Conservation (phyloP, 2,113 vertebrate genomes). For the Cranoglanis bouderius region DNA sequence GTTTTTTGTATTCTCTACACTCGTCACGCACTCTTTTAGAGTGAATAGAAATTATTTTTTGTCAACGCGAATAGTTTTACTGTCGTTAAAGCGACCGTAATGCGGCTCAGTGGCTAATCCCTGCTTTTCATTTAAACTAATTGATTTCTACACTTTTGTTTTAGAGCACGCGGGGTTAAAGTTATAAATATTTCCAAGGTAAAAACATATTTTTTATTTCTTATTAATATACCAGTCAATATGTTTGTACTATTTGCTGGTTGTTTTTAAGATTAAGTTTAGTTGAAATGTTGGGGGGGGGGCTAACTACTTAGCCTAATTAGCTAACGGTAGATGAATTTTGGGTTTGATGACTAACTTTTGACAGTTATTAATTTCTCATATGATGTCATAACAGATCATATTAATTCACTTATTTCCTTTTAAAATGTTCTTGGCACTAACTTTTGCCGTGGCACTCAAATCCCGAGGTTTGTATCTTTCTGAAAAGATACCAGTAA, state of each 20-base stretch:
- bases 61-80: background rate
- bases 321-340: background rate
- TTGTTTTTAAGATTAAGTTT: background rate
- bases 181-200: slow-evolving; percentile 24
- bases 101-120: slow-evolving; percentile 46
- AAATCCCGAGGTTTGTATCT: background rate
- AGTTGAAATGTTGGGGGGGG: background rate
- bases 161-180: background rate
- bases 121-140: slow-evolving; percentile 30
- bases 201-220: background rate
- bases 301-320: slow-evolving; percentile 33
- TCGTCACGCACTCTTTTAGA: background rate
- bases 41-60: background rate
- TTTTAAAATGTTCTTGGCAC: background rate
- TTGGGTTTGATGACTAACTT: background rate
- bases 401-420: background rate
- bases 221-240: background rate
- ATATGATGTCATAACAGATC: background rate
- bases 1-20: background rate
- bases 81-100: slow-evolving; percentile 42
- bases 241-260: background rate
- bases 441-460: too few relatives aligned
- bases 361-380: background rate
- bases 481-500: background rate
- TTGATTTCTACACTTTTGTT: slow-evolving; percentile 16